Evolutionary conservation across 92 coral and sea anemone species (phyloP).

Genomic region (Anthopleura xanthogrammica): DNA sequence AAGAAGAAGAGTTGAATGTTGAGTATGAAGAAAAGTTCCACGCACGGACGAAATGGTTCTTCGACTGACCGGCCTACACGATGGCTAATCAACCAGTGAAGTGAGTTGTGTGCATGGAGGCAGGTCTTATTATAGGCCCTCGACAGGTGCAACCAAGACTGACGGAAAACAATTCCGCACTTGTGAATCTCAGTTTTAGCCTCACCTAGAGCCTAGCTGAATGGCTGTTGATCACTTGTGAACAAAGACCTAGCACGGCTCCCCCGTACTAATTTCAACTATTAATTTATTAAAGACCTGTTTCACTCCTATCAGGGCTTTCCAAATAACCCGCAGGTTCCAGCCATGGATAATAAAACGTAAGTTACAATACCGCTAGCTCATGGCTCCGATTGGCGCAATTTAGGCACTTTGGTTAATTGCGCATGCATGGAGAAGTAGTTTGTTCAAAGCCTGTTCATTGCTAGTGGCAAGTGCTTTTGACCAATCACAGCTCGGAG

Average conservation of each 20-base stretch:
- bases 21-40: slow-evolving; percentile 13
- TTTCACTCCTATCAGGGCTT: slow-evolving; percentile 63
- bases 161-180: slow-evolving; percentile 77
- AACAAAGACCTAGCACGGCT: slow-evolving; percentile 74
- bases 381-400: slow-evolving; percentile 68
- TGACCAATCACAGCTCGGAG: slow-evolving; percentile 57
- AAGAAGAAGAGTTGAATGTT: slow-evolving; percentile 18
- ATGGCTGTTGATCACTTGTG: slow-evolving; percentile 62
- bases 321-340: slow-evolving; percentile 75
- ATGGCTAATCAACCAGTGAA: slow-evolving; percentile 19
- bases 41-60: neutral
- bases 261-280: slow-evolving; percentile 56
- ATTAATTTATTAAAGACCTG: slow-evolving; percentile 95
- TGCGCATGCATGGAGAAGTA: slow-evolving; percentile 89
- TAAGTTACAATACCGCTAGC: slow-evolving; percentile 68
- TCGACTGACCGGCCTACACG: slow-evolving; percentile 18
- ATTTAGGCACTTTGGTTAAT: slow-evolving; percentile 54
- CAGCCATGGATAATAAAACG: slow-evolving; percentile 45
- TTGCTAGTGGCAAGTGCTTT: slow-evolving; percentile 71
- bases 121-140: slow-evolving; percentile 47
- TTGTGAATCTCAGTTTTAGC: slow-evolving; percentile 52
- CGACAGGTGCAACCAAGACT: slow-evolving; percentile 35
- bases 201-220: slow-evolving; percentile 58
- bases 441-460: slow-evolving; percentile 74
- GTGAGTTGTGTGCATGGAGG: slow-evolving; percentile 22